These are phyloP conservation scores for Triops cancriformis DNA, from an alignment of 1,140 invertebrate genomes.

Conservation along the genomic window DNA sequence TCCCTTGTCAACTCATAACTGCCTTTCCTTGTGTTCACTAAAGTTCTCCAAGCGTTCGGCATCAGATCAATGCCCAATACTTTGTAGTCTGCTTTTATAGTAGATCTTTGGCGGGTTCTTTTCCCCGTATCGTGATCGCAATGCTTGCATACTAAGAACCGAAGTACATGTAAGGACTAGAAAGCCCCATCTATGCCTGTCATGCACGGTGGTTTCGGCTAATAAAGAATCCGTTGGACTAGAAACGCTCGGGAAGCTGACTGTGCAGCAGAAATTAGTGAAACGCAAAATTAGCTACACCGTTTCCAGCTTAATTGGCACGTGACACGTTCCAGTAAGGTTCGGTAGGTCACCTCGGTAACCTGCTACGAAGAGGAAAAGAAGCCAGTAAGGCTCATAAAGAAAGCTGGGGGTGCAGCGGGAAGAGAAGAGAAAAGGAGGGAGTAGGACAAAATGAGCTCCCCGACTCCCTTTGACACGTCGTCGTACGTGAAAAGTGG, in stretches of 20 bases:
- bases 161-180: too few relatives aligned
- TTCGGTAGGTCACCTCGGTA: neutral
- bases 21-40: too few relatives aligned
- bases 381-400: neutral
- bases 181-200: neutral
- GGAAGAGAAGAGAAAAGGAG: neutral
- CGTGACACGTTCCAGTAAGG: neutral
- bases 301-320: constrained; percentile 2
- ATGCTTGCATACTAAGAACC: too few relatives aligned
- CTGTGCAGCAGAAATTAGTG: neutral
- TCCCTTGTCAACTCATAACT: too few relatives aligned
- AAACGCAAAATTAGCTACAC: neutral
- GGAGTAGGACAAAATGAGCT: neutral
- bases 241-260: constrained; percentile 1
- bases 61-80: too few relatives aligned
- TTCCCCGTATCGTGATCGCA: too few relatives aligned
- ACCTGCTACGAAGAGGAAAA: neutral
- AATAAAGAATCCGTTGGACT: constrained; percentile 1
- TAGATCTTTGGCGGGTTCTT: too few relatives aligned
- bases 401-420: neutral
- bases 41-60: too few relatives aligned
- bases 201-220: neutral
- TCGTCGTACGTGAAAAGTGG: neutral
- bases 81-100: too few relatives aligned
- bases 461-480: neutral